Evolutionary conservation across 2,797 vertebrate species (phyloP).

Genomic region (Kryptolebias ocellatus): DNA sequence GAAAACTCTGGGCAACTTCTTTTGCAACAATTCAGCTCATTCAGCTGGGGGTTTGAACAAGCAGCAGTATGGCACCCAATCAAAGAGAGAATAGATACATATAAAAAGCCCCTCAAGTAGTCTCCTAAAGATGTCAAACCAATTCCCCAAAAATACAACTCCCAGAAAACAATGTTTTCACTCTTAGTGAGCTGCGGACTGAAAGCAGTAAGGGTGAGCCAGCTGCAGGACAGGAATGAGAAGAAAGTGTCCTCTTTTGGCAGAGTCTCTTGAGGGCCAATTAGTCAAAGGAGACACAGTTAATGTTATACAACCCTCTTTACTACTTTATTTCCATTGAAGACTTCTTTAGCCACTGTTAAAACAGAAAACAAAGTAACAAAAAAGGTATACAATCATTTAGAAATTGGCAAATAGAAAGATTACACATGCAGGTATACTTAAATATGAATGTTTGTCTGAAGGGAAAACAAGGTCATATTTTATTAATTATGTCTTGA

Average conservation of each 20-base stretch:
- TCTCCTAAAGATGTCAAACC: slow-evolving; percentile 13
- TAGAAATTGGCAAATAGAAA: slow-evolving; percentile 12
- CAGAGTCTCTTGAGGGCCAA: slow-evolving; percentile 61
- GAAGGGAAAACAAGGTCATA: slow-evolving; percentile 3
- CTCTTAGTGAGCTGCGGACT: slow-evolving; percentile 15
- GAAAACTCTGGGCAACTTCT: slow-evolving; percentile 66
- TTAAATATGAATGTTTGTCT: neutral
- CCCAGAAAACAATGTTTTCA: slow-evolving; percentile 17
- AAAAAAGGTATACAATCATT: slow-evolving; percentile 24
- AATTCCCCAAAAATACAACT: slow-evolving; percentile 19
- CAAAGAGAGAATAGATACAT: slow-evolving; percentile 34
- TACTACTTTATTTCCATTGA: slow-evolving; percentile 51
- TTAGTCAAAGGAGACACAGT: slow-evolving; percentile 55
- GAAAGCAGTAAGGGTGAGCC: slow-evolving; percentile 26
- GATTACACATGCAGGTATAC: neutral
- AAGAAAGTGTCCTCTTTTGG: slow-evolving; percentile 42
- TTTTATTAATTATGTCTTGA: slow-evolving; percentile 9
- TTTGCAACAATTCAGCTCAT: slow-evolving; percentile 62
- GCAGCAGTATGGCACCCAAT: slow-evolving; percentile 33
- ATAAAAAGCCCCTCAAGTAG: slow-evolving; percentile 9
- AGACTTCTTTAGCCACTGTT: slow-evolving; percentile 38
- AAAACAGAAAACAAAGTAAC: slow-evolving; percentile 42
- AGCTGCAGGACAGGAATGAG: slow-evolving; percentile 46
- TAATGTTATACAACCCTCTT: slow-evolving; percentile 47
- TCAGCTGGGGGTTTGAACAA: slow-evolving; percentile 47